These are phyloP conservation scores for Onychorhynchus coronatus DNA, from an alignment of 2,113 vertebrate genomes.

Conservation along the genomic window DNA sequence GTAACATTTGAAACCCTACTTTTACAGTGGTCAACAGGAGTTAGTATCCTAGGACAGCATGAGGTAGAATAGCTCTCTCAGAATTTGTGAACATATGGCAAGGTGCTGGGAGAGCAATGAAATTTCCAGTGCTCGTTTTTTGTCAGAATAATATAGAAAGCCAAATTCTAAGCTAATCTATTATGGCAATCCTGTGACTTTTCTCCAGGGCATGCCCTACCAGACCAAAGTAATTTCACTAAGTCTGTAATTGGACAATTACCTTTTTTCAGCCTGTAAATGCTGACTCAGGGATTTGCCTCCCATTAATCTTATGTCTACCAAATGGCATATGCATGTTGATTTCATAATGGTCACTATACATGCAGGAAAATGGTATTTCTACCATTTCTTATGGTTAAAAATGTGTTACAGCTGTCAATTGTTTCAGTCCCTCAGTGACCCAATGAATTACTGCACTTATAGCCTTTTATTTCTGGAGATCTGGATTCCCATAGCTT, in stretches of 20 bases:
- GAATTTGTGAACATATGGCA: background rate
- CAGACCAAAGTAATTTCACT: constrained; percentile 45
- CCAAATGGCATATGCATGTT: background rate
- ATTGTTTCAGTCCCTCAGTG: background rate
- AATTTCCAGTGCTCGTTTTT: background rate
- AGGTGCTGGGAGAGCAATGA: background rate
- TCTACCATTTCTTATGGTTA: background rate
- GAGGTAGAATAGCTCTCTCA: background rate
- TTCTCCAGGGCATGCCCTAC: background rate
- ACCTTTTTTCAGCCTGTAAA: background rate
- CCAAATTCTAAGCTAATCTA: background rate
- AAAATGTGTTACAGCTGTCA: background rate
- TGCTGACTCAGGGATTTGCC: background rate
- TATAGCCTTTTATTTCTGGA: background rate
- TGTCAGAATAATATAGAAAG: constrained; percentile 1
- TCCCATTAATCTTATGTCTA: constrained; percentile 28
- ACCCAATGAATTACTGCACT: background rate
- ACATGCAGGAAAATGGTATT: background rate
- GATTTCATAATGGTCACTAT: background rate
- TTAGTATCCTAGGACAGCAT: background rate
- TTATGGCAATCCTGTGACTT: background rate
- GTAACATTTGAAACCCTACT: background rate
- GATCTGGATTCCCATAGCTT: background rate
- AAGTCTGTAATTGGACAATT: constrained; percentile 50
- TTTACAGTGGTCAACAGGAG: background rate